Evolutionary conservation across 2,888 invertebrate genomes (phyloP).

Genomic region (Ophioninae sp.): DNA sequence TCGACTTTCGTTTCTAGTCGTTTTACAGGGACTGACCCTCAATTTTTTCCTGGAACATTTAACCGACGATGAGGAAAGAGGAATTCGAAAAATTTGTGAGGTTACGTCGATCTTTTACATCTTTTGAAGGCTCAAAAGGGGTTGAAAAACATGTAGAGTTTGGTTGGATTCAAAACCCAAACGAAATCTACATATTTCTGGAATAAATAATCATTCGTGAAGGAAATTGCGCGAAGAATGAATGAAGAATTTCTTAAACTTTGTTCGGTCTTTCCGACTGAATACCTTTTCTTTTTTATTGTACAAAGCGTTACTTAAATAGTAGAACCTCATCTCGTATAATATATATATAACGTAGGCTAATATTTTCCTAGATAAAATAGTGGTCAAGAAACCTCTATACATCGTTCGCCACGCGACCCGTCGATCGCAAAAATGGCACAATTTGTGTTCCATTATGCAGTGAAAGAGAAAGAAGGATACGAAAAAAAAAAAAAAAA

Average conservation of each 20-base stretch:
- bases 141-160: too few species aligned
- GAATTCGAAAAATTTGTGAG: too few species aligned
- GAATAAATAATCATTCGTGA: not conserved
- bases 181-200: too few species aligned
- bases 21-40: too few species aligned
- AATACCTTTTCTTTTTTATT: slow-evolving; percentile 78
- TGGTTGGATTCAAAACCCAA: too few species aligned
- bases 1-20: too few species aligned
- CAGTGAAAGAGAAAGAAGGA: slow-evolving; percentile 16
- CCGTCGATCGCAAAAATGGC: slow-evolving; percentile 69
- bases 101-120: too few species aligned
- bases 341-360: slow-evolving; percentile 70
- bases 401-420: slow-evolving; percentile 71
- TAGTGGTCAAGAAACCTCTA: slow-evolving; percentile 75
- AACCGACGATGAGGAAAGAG: too few species aligned
- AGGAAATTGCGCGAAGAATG: slow-evolving; percentile 34
- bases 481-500: slow-evolving; percentile 20
- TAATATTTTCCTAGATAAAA: slow-evolving; percentile 72
- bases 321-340: slow-evolving; percentile 70
- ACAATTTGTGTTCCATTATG: slow-evolving; percentile 46
- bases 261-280: slow-evolving; percentile 66
- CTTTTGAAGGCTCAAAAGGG: too few species aligned
- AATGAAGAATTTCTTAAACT: slow-evolving; percentile 26
- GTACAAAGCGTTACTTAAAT: slow-evolving; percentile 81
- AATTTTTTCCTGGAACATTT: too few species aligned